These are phyloP conservation scores for Phocoena sinus DNA, from an alignment of 2,113 vertebrate genomes.

Conservation along the genomic window DNA sequence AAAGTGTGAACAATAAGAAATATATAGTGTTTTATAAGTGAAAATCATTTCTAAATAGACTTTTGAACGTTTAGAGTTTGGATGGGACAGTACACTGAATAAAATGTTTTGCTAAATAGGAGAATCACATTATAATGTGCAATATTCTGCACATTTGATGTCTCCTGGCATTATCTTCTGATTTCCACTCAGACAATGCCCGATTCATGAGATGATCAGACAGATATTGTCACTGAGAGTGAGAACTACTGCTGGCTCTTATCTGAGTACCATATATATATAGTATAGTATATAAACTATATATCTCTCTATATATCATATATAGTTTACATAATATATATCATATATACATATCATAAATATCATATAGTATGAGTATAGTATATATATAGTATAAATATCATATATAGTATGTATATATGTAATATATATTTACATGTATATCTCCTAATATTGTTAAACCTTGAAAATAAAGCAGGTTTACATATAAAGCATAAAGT, in stretches of 20 bases:
- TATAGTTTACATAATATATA: neutral
- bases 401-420: neutral
- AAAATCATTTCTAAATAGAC: neutral
- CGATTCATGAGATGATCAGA: neutral
- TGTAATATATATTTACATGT: neutral
- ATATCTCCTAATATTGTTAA: neutral
- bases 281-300: neutral
- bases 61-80: neutral
- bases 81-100: neutral
- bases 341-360: neutral
- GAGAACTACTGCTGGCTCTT: neutral
- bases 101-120: neutral
- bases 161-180: conserved; percentile 36
- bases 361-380: neutral
- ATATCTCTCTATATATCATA: neutral
- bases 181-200: conserved; percentile 47
- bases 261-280: neutral
- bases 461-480: neutral
- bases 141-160: conserved; percentile 21
- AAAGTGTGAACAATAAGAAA: neutral
- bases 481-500: neutral
- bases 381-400: neutral
- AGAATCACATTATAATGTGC: neutral
- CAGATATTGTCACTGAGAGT: conserved; percentile 5
- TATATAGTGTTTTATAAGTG: neutral